These are phyloP conservation scores for human DNA, from an alignment of 2,113 vertebrate genomes.

Conservation along the genomic window DNA sequence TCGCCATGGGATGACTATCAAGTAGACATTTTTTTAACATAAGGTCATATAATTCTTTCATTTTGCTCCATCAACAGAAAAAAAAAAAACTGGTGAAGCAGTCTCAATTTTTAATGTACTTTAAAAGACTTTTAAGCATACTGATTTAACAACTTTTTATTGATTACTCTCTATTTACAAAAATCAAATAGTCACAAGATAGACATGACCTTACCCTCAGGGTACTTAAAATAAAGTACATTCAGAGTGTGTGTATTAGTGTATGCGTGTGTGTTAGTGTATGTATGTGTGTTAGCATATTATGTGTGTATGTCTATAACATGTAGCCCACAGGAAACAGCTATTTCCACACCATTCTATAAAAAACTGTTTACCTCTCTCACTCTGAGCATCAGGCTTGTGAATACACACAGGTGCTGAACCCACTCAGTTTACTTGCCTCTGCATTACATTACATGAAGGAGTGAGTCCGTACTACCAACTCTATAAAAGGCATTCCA, in stretches of 20 bases:
- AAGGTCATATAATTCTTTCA: constrained; percentile 33
- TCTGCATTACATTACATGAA: background rate
- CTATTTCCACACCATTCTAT: background rate
- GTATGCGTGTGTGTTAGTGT: too few species aligned
- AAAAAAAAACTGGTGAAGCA: background rate
- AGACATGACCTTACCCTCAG: background rate
- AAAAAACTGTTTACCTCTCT: background rate
- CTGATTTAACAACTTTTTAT: background rate
- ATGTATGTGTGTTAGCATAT: background rate
- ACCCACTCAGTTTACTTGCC: background rate
- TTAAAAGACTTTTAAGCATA: constrained; percentile 28
- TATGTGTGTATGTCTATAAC: background rate
- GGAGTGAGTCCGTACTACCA: background rate
- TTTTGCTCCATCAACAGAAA: background rate
- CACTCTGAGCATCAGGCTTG: background rate
- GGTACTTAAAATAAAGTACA: background rate
- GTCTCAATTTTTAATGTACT: constrained; percentile 30
- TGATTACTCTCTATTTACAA: background rate
- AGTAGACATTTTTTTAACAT: background rate
- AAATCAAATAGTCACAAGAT: background rate
- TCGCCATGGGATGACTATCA: constrained; percentile 25
- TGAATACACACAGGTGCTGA: background rate
- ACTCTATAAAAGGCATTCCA: background rate
- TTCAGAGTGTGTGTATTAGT: background rate
- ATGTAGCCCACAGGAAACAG: background rate